Percentiles rank a stretch among this genome's conserved stretches.
phyloP scores from a whole-genome alignment of 2,888 invertebrate genomes.

The Halictus quadricinctus region DNA sequence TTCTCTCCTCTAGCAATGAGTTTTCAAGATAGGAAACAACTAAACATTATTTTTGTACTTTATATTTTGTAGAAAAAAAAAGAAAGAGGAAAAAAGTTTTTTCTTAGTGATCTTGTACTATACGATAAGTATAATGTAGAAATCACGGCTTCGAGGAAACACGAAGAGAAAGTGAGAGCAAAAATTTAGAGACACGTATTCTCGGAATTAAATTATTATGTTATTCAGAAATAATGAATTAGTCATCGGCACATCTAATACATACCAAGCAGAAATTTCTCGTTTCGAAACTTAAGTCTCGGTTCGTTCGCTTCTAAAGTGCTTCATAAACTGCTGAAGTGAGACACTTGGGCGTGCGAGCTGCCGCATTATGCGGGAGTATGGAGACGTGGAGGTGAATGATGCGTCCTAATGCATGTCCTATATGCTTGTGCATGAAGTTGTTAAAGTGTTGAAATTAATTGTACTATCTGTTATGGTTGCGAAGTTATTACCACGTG shows the following conservation, averaged over 20 bases:
- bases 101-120: too few species aligned
- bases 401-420: conserved; percentile 45
- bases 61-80: neutral
- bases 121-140: too few species aligned
- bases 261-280: conserved; percentile 30
- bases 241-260: conserved; percentile 5
- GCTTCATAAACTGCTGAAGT: conserved; percentile 37
- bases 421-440: conserved; percentile 15
- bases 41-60: neutral
- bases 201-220: neutral
- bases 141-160: too few species aligned
- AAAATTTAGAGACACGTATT: neutral
- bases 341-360: conserved; percentile 26
- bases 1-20: neutral
- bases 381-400: conserved; percentile 25
- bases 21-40: neutral
- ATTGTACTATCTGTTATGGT: conserved; percentile 30
- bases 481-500: neutral
- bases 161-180: neutral
- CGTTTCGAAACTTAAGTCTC: conserved; percentile 29
- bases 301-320: conserved; percentile 18
- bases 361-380: conserved; percentile 38
- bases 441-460: conserved; percentile 46
- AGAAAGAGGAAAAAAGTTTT: too few species aligned
- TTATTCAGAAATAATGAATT: conserved; percentile 7